Conservation (phyloP, 64 coral and sea anemone species). For the Stylophora pistillata region DNA sequence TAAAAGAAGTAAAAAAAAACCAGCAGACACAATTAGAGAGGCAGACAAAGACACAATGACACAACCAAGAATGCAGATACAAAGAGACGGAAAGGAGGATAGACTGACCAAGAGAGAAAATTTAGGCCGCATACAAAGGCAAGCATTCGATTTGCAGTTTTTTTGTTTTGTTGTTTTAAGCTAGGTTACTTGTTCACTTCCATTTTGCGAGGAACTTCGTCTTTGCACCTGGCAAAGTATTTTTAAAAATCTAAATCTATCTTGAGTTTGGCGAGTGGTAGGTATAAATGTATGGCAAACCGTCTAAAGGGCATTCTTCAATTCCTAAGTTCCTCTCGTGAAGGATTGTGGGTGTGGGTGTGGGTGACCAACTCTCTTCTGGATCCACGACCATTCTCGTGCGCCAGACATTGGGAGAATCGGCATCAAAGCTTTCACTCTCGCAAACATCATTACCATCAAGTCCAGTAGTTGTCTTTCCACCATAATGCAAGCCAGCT, state of each 20-base stretch:
- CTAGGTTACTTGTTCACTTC: background rate
- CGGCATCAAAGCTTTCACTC: slow-evolving; percentile 12
- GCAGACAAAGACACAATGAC: too few species aligned
- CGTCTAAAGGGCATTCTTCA: background rate
- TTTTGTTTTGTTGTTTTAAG: too few species aligned
- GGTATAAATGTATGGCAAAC: background rate
- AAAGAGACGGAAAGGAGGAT: too few species aligned
- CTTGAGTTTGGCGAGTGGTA: background rate
- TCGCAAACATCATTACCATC: background rate
- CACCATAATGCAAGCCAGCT: background rate
- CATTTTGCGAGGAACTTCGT: background rate
- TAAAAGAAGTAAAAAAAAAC: too few species aligned
- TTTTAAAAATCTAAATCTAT: background rate
- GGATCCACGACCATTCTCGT: slow-evolving; percentile 17
- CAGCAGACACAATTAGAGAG: too few species aligned
- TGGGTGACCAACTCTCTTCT: background rate
- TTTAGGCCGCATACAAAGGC: too few species aligned
- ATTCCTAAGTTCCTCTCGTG: background rate
- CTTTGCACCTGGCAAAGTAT: background rate
- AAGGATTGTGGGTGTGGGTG: slow-evolving; percentile 6
- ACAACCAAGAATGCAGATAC: too few species aligned
- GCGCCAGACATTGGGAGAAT: slow-evolving; percentile 24
- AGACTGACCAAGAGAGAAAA: too few species aligned
- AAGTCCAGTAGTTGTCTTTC: background rate
- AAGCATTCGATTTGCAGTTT: too few species aligned